A percentile compares a stretch with the other conserved stretches of the same genome.
Evolutionary conservation across 35 echinoderm and acorn worm species (phyloP).

Genomic region (Heliocidaris tuberculata): DNA sequence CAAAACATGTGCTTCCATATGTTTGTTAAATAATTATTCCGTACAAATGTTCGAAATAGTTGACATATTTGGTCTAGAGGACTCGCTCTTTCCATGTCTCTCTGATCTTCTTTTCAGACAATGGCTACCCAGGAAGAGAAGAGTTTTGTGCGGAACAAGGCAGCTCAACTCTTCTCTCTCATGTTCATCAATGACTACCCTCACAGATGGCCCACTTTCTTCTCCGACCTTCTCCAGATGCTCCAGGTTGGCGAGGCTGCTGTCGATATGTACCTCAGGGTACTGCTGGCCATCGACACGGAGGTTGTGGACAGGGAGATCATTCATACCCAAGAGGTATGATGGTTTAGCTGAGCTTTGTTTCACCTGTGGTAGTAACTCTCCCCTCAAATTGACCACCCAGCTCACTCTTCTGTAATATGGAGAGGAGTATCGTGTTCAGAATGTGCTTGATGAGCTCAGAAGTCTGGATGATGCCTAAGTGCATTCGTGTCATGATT

Average conservation of each 20-base stretch:
- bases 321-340: constrained; percentile 87
- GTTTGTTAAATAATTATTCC: no score
- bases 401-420: neutral
- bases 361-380: neutral
- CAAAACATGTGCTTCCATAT: neutral
- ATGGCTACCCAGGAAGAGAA: constrained; percentile 75
- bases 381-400: neutral
- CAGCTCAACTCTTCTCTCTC: constrained; percentile 89
- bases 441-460: neutral
- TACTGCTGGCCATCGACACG: constrained; percentile 86
- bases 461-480: neutral
- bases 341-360: neutral
- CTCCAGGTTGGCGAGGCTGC: constrained; percentile 60
- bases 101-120: constrained; percentile 28
- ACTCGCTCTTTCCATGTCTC: neutral
- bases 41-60: no score
- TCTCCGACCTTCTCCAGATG: constrained; percentile 75
- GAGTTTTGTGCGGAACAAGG: constrained; percentile 94
- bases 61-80: no score
- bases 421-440: no score
- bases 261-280: constrained; percentile 85
- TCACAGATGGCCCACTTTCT: constrained; percentile 82
- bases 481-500: neutral
- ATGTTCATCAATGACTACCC: constrained; percentile 93
- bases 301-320: constrained; percentile 95